Evolutionary conservation across 2,113 vertebrate genomes (phyloP), one percentile per base, ranked within the genome.

Genomic region (Upupa epops): DNA sequence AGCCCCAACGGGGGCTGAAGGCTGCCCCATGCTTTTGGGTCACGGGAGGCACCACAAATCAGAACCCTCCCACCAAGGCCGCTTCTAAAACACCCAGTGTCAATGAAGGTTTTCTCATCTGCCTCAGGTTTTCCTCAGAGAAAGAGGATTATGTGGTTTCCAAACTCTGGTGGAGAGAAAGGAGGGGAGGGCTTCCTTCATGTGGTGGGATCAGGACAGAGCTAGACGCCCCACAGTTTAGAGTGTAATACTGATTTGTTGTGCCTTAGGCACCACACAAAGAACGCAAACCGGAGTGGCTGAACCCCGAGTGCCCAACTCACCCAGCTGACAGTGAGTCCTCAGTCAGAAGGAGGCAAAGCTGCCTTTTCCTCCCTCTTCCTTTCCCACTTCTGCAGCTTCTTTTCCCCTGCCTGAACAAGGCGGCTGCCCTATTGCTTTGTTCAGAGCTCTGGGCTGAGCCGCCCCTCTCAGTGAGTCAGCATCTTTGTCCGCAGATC

Each of bases 401-500:
- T 86, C 78, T 54, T 92, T 90, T 61, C 64, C 85, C 59, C 34
- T 70, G 14, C 42, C 17, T 73, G 20, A 85, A 40, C 75, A 90
- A 81, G 28, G n/a, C 21, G 52, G 65, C 29, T 51, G 17, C 59
- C 36, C 45, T 48, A 17, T 32, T 52, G 69, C 80, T 58, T 78
- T 52, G 11, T 73, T 68, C 51, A 82, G 42, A 63, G 61, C 63
- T 88, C 36, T 40, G 49, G 71, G 72, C 25, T 88, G 86, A 86
- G 91, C 66, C 75, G 79, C 72, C 59, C 32, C 18, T 90, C 65
- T 34, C 66, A 28, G 64, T 95, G 96, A 96, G 88, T 93, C 94
- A 95, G 51, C 48, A 89, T 93, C 74, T 92, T 76, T 94, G 93
- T 90, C 89, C 86, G 83, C 81, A 90, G 80, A 68, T 36, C 70